phyloP scores from a whole-genome alignment of 92 coral and sea anemone genomes.

The Blastomussa wellsi region DNA sequence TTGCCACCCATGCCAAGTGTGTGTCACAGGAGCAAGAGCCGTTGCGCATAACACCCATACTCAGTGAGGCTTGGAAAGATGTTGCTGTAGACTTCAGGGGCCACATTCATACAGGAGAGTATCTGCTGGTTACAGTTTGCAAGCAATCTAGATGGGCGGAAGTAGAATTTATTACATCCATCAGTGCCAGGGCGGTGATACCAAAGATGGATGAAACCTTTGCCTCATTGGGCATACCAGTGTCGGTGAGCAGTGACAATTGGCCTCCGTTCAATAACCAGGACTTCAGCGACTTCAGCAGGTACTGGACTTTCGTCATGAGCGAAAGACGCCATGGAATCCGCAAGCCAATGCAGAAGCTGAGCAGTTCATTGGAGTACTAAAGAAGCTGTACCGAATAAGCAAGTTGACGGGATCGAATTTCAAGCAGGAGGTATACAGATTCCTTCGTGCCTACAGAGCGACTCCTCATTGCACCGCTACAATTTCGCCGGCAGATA shows the following conservation, averaged over 20 bases:
- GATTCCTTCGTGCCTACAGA: slow-evolving; percentile 37
- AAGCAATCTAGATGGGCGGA: slow-evolving; percentile 54
- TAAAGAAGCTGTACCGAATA: slow-evolving; percentile 50
- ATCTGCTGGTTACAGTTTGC: slow-evolving; percentile 43
- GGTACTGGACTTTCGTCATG: slow-evolving; percentile 16
- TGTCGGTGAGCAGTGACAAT: slow-evolving; percentile 24
- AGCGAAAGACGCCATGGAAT: slow-evolving; percentile 44
- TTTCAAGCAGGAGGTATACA: slow-evolving; percentile 32
- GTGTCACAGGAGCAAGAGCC: no score
- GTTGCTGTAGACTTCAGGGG: no score
- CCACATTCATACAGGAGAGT: slow-evolving; percentile 36
- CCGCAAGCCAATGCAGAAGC: slow-evolving; percentile 50
- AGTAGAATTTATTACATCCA: slow-evolving; percentile 31
- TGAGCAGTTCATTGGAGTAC: slow-evolving; percentile 51
- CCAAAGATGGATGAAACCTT: slow-evolving; percentile 34
- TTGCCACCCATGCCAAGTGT: no score
- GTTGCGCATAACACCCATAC: no score
- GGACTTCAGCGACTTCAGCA: slow-evolving; percentile 31
- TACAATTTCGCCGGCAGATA: slow-evolving; percentile 27
- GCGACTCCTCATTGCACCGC: no score
- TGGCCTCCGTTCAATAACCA: slow-evolving; percentile 37
- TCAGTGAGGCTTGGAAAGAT: no score
- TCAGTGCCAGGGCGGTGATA: slow-evolving; percentile 35
- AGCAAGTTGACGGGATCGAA: slow-evolving; percentile 20
- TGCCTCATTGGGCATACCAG: slow-evolving; percentile 28